phyloP scores from a whole-genome alignment of 2,888 invertebrate genomes.

The Torymus aiolomorphi region DNA sequence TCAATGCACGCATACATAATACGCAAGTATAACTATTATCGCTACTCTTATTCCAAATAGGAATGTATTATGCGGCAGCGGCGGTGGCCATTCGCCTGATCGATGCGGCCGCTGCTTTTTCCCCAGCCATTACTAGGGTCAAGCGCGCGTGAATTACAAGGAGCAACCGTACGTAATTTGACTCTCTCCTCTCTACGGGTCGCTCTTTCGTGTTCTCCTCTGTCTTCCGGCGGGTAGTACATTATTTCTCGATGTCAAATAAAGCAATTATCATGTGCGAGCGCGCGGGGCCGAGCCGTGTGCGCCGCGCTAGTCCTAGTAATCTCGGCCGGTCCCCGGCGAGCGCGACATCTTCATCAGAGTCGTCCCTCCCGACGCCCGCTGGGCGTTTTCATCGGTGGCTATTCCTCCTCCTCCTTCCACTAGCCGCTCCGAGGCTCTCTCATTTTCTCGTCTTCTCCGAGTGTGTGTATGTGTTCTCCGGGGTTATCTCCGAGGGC shows the following conservation, averaged over 20 bases:
- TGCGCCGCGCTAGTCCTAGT: slow-evolving; percentile 69
- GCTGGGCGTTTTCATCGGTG: slow-evolving; percentile 39
- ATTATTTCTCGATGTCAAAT: slow-evolving; percentile 76
- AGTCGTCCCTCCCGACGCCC: slow-evolving; percentile 40
- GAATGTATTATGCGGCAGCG: too few relatives aligned
- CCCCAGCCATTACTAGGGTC: too few relatives aligned
- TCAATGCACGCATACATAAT: too few relatives aligned
- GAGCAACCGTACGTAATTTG: slow-evolving; percentile 43
- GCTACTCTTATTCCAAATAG: too few relatives aligned
- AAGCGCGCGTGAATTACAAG: slow-evolving; percentile 52
- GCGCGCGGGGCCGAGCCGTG: slow-evolving; percentile 71
- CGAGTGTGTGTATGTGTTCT: slow-evolving; percentile 24
- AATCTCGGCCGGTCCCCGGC: slow-evolving; percentile 74
- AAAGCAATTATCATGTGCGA: slow-evolving; percentile 75
- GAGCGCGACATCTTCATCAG: slow-evolving; percentile 76
- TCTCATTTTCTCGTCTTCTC: slow-evolving; percentile 60
- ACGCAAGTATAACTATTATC: too few relatives aligned
- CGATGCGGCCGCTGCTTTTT: background rate
- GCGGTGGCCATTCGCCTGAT: slow-evolving; percentile 17
- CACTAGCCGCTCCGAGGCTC: background rate
- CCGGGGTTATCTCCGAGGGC: background rate
- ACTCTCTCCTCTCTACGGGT: slow-evolving; percentile 6
- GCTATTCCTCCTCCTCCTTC: slow-evolving; percentile 5
- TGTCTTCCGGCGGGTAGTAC: slow-evolving; percentile 60
- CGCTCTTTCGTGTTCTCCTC: background rate